Base-by-base conservation (phyloP, 2,888 invertebrate species). In the Tiliacea aurago region DNA sequence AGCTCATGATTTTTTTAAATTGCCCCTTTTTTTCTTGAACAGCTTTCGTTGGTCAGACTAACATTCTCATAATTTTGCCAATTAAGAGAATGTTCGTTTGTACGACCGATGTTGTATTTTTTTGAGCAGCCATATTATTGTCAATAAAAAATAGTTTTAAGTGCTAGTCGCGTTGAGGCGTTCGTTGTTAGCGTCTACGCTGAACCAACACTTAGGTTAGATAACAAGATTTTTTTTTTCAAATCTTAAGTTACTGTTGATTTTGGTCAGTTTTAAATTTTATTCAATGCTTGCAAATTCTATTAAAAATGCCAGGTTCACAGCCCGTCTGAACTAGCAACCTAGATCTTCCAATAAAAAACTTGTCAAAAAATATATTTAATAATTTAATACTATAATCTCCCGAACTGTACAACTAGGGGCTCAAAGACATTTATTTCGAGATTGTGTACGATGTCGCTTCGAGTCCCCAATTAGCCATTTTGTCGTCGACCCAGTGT, bases 401-500 rank as follows among this genome's bases (percentile, higher is more conserved):
- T 20, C n/a, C 47, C 28, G 15, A 71, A 72, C n/a, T 33, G 20
- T 45, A 74, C 74, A 62, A 53, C 58, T 41, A 64, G 13, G 4
- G n/a, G 1, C 10, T 7, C 6, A 20, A 5, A 65, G 11, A 18
- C 5, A 20, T 66, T 79, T 66, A 62, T 45, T 67, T 33, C 0
- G 61, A 28, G 45, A 68, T 58, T 37, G 85, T 87, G 67, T 94
- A 94, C 0, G 85, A 86, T 0, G 81, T 84, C 0, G 94, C 93
- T 56, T 94, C 95, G 45, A 94, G 94, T 0, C 96, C 96, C 91
- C 96, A 95, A 0, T 86, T 85, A 23, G 88, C 85, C 96, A 98
- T 96, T 76, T 97, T 96, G 43, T 93, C 91, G 90, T 98, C 97
- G 56, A 99, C 97, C 98, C 99, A 99, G 13, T 94, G 89, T 23